Conservation (phyloP, 2,797 vertebrate species). For the Neoniphon sammara region DNA sequence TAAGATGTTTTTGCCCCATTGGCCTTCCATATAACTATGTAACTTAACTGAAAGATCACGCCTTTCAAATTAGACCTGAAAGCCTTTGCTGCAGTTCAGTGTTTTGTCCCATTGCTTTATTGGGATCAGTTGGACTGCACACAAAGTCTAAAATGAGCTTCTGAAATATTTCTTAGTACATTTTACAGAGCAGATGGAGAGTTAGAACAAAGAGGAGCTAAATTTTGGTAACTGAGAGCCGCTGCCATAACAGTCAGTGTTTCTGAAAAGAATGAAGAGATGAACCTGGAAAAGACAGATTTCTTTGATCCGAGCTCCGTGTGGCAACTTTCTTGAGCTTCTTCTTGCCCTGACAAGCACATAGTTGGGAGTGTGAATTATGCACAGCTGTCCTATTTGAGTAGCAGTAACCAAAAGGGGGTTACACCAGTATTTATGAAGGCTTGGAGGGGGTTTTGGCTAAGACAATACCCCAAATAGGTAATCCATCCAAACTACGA, state of each 20-base stretch:
- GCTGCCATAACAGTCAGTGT: constrained; percentile 16
- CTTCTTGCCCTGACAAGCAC: constrained; percentile 32
- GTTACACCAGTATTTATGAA: constrained; percentile 66
- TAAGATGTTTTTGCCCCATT: no score
- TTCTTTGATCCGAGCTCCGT: constrained; percentile 41
- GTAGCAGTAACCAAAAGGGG: constrained; percentile 36
- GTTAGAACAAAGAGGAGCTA: constrained; percentile 11
- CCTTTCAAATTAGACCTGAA: constrained; percentile 13
- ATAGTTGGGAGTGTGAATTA: constrained; percentile 25
- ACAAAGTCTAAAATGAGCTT: constrained; percentile 2
- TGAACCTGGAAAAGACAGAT: constrained; percentile 36
- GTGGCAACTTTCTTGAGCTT: constrained; percentile 36
- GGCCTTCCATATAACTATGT: no score
- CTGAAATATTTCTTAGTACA: constrained; percentile 28
- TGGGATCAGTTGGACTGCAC: constrained; percentile 19
- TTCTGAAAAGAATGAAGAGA: constrained; percentile 31
- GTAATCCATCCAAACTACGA: constrained; percentile 71
- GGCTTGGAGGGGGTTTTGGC: constrained; percentile 53
- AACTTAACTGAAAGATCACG: constrained; percentile 10
- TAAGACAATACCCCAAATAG: constrained; percentile 71
- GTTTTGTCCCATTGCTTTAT: constrained; percentile 21
- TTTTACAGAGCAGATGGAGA: constrained; percentile 1
- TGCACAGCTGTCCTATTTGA: constrained; percentile 45
- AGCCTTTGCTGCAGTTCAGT: background rate
- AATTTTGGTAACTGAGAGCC: constrained; percentile 5